Conservation (phyloP, 2,888 invertebrate genomes). For the Biston betularia region DNA sequence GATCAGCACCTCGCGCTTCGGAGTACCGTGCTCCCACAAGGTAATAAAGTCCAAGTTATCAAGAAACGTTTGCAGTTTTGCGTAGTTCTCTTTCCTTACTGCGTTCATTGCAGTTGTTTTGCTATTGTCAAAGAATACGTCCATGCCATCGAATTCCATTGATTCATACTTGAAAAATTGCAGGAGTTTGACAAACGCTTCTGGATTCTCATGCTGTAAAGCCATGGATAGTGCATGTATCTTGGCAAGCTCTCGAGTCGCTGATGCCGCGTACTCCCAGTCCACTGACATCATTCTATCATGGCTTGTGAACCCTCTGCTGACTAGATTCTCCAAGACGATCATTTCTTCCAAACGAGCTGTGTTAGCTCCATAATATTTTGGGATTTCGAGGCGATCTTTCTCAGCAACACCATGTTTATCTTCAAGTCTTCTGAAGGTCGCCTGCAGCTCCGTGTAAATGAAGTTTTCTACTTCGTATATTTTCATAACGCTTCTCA, state of each 20-base stretch:
- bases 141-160: neutral
- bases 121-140: slow-evolving; percentile 1
- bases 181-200: slow-evolving; percentile 44
- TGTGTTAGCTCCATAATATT: slow-evolving; percentile 50
- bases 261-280: slow-evolving; percentile 53
- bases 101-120: slow-evolving; percentile 37
- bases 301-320: slow-evolving; percentile 51
- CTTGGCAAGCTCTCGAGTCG: slow-evolving; percentile 55
- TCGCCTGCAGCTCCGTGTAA: slow-evolving; percentile 41
- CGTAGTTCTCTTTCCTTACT: slow-evolving; percentile 51
- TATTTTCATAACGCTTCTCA: slow-evolving; percentile 24
- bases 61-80: slow-evolving; percentile 48
- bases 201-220: slow-evolving; percentile 52
- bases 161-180: slow-evolving; percentile 11
- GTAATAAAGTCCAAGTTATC: slow-evolving; percentile 23
- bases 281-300: slow-evolving; percentile 55
- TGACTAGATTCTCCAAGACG: slow-evolving; percentile 50
- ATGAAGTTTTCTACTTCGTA: slow-evolving; percentile 43
- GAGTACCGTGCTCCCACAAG: slow-evolving; percentile 40
- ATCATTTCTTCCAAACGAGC: slow-evolving; percentile 54
- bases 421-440: slow-evolving; percentile 43
- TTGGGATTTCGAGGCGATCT: slow-evolving; percentile 49
- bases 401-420: slow-evolving; percentile 41
- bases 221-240: slow-evolving; percentile 63
- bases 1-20: slow-evolving; percentile 16